phyloP scores from a whole-genome alignment of 2,888 invertebrate species.

The Drosophila histrio region DNA sequence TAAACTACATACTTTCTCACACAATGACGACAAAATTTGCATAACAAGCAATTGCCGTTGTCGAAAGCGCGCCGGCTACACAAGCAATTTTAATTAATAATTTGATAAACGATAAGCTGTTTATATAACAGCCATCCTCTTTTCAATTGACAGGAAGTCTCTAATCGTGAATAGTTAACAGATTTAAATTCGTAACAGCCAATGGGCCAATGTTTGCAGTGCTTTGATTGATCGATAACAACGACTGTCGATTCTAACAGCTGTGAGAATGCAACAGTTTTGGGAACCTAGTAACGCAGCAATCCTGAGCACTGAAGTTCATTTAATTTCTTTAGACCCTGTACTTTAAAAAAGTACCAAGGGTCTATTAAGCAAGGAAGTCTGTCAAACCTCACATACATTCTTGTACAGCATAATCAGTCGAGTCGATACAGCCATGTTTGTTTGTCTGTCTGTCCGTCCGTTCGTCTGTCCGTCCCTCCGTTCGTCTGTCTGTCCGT shows the following conservation, averaged over 20 bases:
- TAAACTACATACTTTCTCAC: constrained; percentile 63
- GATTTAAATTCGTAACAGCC: constrained; percentile 10
- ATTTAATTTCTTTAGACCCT: too few species aligned
- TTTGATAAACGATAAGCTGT: constrained; percentile 35
- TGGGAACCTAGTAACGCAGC: neutral
- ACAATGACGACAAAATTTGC: constrained; percentile 43
- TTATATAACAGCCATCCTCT: constrained; percentile 38
- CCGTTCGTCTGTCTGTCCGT: too few species aligned
- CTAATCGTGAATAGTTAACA: neutral
- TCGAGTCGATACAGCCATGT: too few species aligned
- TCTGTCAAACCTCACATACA: too few species aligned
- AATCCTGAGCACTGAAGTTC: too few species aligned
- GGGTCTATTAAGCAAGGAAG: too few species aligned
- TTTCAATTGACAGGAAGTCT: constrained; percentile 39
- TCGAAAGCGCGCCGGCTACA: neutral
- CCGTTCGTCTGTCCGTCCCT: too few species aligned
- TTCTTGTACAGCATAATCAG: too few species aligned
- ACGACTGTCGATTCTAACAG: neutral
- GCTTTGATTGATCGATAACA: constrained; percentile 13
- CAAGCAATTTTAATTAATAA: constrained; percentile 49
- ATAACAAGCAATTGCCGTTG: constrained; percentile 51
- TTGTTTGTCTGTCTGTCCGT: too few species aligned
- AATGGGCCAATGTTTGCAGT: neutral
- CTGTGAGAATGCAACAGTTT: neutral
- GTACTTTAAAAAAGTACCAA: too few species aligned